phyloP scores from a whole-genome alignment of 2,113 vertebrate genomes.

The Mustela nigripes region DNA sequence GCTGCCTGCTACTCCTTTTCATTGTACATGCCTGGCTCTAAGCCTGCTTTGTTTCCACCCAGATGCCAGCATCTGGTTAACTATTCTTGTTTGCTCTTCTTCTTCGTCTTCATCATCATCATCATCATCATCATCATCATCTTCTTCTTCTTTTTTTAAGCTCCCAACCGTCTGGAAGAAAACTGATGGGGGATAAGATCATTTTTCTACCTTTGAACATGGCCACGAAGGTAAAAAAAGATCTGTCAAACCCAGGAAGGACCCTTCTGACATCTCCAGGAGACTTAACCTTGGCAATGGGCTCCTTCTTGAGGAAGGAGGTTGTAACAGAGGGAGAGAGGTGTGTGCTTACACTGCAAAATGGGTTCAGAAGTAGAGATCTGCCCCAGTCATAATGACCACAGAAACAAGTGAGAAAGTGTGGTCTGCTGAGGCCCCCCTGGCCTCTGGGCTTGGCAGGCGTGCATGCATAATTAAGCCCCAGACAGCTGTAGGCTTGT shows the following conservation, averaged over 20 bases:
- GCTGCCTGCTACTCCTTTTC: conserved; percentile 76
- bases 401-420: conserved; percentile 86
- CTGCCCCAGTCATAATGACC: conserved; percentile 87
- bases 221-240: conserved; percentile 86
- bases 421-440: conserved; percentile 80
- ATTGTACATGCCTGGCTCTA: conserved; percentile 84
- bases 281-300: conserved; percentile 78
- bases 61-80: conserved; percentile 87
- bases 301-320: conserved; percentile 79
- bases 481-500: conserved; percentile 88
- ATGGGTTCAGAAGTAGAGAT: conserved; percentile 86
- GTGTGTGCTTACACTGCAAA: conserved; percentile 63
- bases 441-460: conserved; percentile 88
- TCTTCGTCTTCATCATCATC: conserved; percentile 74
- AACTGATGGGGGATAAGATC: conserved; percentile 79
- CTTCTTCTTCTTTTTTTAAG: conserved; percentile 72
- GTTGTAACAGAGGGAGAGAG: conserved; percentile 73
- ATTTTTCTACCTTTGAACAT: conserved; percentile 85
- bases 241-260: conserved; percentile 86
- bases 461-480: conserved; percentile 90
- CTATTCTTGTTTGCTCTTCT: conserved; percentile 72
- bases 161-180: conserved; percentile 87
- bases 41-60: conserved; percentile 87
- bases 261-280: conserved; percentile 82
- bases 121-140: conserved; percentile 56